Percentiles rank a stretch among this genome's conserved stretches.
These are phyloP conservation scores for Drosophila neonasuta DNA, from an alignment of 2,888 invertebrate genomes.

Conservation along the genomic window DNA sequence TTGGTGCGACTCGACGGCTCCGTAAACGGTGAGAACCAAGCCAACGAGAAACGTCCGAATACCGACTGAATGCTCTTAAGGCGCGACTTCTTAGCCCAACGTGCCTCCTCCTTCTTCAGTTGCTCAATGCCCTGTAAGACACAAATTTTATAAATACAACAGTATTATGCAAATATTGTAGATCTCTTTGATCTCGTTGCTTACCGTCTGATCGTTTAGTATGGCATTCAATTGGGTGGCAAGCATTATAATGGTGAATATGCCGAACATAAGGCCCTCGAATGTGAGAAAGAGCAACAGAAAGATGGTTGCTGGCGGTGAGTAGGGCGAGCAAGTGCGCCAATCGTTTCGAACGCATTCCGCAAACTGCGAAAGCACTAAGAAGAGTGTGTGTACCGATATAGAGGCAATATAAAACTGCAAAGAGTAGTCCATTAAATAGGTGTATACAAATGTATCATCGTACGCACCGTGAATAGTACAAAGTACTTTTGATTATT, in stretches of 20 bases:
- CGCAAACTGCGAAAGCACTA: slow-evolving; percentile 96
- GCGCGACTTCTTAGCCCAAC: slow-evolving; percentile 95
- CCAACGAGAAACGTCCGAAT: slow-evolving; percentile 96
- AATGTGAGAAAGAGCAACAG: slow-evolving; percentile 94
- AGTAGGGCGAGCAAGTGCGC: slow-evolving; percentile 96
- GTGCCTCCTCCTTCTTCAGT: slow-evolving; percentile 96
- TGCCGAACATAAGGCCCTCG: slow-evolving; percentile 97
- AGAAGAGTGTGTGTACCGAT: slow-evolving; percentile 95
- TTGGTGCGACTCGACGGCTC: slow-evolving; percentile 90
- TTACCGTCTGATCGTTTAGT: slow-evolving; percentile 98
- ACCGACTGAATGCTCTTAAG: slow-evolving; percentile 98
- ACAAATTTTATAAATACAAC: slow-evolving; percentile 8
- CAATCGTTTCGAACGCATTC: slow-evolving; percentile 96
- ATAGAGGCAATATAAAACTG: slow-evolving; percentile 99
- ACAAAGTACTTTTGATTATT: slow-evolving; percentile 99
- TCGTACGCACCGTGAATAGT: slow-evolving; percentile 92
- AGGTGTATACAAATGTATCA: background rate
- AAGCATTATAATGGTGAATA: slow-evolving; percentile 99
- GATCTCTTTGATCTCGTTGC: slow-evolving; percentile 78
- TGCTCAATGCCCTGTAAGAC: slow-evolving; percentile 94
- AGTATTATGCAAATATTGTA: background rate
- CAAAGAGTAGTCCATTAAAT: slow-evolving; percentile 57
- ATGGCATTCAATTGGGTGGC: slow-evolving; percentile 98
- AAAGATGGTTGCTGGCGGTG: slow-evolving; percentile 97
- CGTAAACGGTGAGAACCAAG: slow-evolving; percentile 92